Evolutionary conservation across 2,113 vertebrate species (phyloP), one percentile per base, ranked within the genome.

Genomic region (Hystrix cristata): DNA sequence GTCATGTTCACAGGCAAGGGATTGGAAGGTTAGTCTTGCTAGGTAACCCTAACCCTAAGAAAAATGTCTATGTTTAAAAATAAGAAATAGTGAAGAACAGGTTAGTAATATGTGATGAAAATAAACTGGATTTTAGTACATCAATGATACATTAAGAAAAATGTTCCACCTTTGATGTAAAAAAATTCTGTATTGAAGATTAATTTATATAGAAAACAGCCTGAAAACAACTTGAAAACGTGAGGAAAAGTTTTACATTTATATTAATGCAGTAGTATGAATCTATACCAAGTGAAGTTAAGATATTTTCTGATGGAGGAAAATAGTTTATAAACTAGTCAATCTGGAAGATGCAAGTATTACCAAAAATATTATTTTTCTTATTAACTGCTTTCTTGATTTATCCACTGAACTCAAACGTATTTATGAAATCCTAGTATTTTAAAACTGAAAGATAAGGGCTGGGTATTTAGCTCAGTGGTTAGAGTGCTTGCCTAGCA

Each of bases 61-160:
- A 96, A 92, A 89, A 55, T 65, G 15, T 62, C 6, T 71, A 27
- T 91, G 65, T 80, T 7, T 89, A 74, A 95, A 67, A 94, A 76
- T 76, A 38, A 69, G 53, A 62, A 85, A 10, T 81, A 59, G 5
- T 78, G 43, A 90, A 94, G 76, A 96, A 90, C 78, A 82, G 83
- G 1, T 57, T 91, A 80, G 19, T 81, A 25, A n/a, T 90, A 71
- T 25, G 5, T 85, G 31, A 84, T 91, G 29, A 80, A 94, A 94
- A 65, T 74, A 74, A 64, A 7, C 67, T 91, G 18, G 29, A 57
- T 55, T 88, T 93, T 23, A 51, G 7, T 81, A 72, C 31, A 59
- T 87, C 80, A 76, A 29, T 76, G 4, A 29, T 64, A 64, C 81
- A 51, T 71, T 88, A 94, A 87, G 59, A 72, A 90, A 84, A 95